Conservation (phyloP, 2,797 vertebrate genomes). For the Thripadectes ignobilis region DNA sequence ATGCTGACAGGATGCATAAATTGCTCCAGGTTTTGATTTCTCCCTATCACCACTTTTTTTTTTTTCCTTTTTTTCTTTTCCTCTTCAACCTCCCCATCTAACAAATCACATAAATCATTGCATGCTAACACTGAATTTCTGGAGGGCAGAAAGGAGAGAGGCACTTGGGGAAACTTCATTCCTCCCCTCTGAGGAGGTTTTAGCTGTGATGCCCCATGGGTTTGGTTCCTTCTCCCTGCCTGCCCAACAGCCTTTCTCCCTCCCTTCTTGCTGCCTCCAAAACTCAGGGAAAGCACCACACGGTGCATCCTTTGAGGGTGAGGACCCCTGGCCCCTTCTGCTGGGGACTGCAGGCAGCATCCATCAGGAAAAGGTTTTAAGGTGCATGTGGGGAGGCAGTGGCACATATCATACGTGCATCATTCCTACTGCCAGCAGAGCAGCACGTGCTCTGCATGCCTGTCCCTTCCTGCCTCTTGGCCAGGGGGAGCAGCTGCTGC, state of each 20-base stretch:
- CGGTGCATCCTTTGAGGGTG: not conserved
- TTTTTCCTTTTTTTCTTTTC: rapidly evolving
- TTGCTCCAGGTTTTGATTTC: constrained; percentile 47
- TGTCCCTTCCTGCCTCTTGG: not conserved
- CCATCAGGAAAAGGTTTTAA: not conserved
- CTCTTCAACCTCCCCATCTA: not conserved
- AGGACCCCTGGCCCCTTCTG: not conserved
- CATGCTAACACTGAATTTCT: not conserved
- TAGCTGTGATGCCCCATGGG: rapidly evolving
- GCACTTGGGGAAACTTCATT: not conserved
- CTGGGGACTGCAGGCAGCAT: not conserved
- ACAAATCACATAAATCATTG: constrained; percentile 7
- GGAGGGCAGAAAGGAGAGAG: not conserved
- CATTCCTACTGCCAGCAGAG: not conserved
- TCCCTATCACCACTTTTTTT: rapidly evolving
- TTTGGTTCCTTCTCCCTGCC: not conserved
- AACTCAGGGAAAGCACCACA: not conserved
- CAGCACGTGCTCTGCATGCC: rapidly evolving
- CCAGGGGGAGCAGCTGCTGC: not conserved
- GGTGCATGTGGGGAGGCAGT: rapidly evolving
- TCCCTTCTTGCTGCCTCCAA: not conserved
- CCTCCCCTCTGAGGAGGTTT: not conserved
- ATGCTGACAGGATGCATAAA: constrained; percentile 41
- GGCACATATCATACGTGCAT: not conserved
- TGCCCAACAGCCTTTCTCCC: not conserved